phyloP scores from a whole-genome alignment of 2,888 invertebrate genomes.

The Trichopria drosophilae region DNA sequence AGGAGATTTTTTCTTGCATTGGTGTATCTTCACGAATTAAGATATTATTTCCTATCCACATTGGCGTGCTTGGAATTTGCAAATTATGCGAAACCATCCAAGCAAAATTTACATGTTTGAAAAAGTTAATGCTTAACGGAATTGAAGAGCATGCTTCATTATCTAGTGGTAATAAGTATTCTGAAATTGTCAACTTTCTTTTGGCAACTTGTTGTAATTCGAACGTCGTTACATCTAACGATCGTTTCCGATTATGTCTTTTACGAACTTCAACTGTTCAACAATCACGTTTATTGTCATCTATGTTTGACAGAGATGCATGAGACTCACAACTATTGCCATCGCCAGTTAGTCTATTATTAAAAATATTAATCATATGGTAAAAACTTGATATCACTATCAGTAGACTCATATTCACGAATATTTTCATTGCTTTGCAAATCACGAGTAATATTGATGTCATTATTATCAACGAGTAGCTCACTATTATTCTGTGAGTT shows the following conservation, averaged over 20 bases:
- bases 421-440: too few species aligned
- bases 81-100: conserved; percentile 39
- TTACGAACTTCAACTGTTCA: too few species aligned
- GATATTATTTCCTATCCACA: conserved; percentile 47
- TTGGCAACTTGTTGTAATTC: conserved; percentile 22
- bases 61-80: conserved; percentile 39
- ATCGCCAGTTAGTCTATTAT: too few species aligned
- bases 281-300: too few species aligned
- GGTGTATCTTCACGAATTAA: conserved; percentile 34
- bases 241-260: conserved; percentile 31
- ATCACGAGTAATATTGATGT: background rate
- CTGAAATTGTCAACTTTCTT: conserved; percentile 16
- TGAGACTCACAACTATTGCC: too few species aligned
- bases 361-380: too few species aligned
- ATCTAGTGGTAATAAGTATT: conserved; percentile 18
- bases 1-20: conserved; percentile 37
- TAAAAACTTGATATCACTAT: too few species aligned
- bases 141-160: background rate
- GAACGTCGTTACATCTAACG: conserved; percentile 18
- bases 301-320: too few species aligned
- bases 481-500: too few species aligned
- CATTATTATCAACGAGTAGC: background rate
- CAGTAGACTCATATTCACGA: too few species aligned
- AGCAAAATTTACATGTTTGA: conserved; percentile 17
- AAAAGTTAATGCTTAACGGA: conserved; percentile 10